phyloP scores from a whole-genome alignment of 1,140 invertebrate genomes.

The Nomia melanderi region DNA sequence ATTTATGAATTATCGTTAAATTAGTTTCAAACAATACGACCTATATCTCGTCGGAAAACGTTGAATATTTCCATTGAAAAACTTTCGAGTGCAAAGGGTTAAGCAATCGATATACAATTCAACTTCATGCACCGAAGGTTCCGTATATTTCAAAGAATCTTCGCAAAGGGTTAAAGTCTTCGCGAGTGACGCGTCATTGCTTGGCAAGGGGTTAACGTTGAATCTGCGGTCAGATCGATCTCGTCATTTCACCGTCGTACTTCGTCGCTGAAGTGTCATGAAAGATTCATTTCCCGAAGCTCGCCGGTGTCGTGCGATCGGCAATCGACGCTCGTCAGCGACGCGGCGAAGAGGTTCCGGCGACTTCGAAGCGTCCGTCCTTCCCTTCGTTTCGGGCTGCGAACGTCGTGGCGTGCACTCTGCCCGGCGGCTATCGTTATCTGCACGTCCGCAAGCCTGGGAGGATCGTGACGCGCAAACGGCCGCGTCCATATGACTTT shows the following conservation, averaged over 20 bases:
- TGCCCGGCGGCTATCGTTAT: slow-evolving; percentile 77
- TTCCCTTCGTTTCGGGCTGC: slow-evolving; percentile 60
- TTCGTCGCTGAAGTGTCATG: not conserved
- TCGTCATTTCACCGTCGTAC: not conserved
- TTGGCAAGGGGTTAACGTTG: too few species aligned
- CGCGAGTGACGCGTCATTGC: too few species aligned
- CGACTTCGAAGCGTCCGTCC: not conserved
- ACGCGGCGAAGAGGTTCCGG: not conserved
- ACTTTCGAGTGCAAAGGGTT: too few species aligned
- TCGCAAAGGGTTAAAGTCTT: too few species aligned
- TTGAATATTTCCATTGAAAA: too few species aligned
- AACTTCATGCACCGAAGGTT: too few species aligned
- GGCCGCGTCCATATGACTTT: slow-evolving; percentile 14
- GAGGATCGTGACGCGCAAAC: slow-evolving; percentile 28
- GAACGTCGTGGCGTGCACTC: slow-evolving; percentile 60
- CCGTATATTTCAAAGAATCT: too few species aligned
- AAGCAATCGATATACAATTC: too few species aligned
- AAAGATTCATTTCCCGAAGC: slow-evolving; percentile 55
- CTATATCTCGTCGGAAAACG: too few species aligned
- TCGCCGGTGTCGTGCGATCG: slow-evolving; percentile 74
- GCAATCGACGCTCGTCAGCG: slow-evolving; percentile 72
- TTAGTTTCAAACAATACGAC: too few species aligned
- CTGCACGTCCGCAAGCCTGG: slow-evolving; percentile 72
- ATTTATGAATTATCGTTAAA: too few species aligned
- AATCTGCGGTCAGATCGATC: too few species aligned